Evolutionary conservation across 2,888 invertebrate genomes (phyloP).

Genomic region (Halocaridina rubra): DNA sequence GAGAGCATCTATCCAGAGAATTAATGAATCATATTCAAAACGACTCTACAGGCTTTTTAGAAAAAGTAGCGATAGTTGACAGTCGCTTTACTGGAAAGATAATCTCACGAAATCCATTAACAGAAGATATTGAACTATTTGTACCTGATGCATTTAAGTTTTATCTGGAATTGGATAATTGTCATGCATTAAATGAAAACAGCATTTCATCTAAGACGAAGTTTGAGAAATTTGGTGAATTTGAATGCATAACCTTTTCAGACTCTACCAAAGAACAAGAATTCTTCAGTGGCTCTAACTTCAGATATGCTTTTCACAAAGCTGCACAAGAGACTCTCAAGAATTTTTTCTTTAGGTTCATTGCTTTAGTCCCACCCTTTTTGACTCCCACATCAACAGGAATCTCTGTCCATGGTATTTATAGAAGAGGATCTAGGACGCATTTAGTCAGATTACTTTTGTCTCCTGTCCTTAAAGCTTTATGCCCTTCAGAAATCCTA

Average conservation of each 20-base stretch:
- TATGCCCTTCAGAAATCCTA: background rate
- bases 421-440: background rate
- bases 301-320: conserved; percentile 24
- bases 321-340: conserved; percentile 30
- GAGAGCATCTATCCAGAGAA: background rate
- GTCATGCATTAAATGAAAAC: conserved; percentile 6
- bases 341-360: conserved; percentile 1
- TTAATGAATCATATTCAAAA: conserved; percentile 2
- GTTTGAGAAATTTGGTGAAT: conserved; percentile 7
- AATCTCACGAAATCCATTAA: background rate
- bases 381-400: conserved; percentile 25
- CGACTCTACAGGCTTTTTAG: background rate
- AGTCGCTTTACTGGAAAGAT: conserved; percentile 23
- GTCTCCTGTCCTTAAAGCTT: conserved; percentile 36
- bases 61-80: conserved; percentile 18
- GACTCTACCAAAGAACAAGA: conserved; percentile 9
- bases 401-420: conserved; percentile 13
- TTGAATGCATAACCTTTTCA: background rate
- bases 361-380: conserved; percentile 39
- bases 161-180: conserved; percentile 27
- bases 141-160: conserved; percentile 41
- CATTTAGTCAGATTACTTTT: conserved; percentile 9
- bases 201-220: conserved; percentile 9
- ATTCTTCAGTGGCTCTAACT: conserved; percentile 16
- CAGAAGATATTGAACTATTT: conserved; percentile 21